Evolutionary conservation across 2,888 invertebrate species (phyloP), one percentile per base, ranked within the genome.

Genomic region (Oligia fasciuncula): DNA sequence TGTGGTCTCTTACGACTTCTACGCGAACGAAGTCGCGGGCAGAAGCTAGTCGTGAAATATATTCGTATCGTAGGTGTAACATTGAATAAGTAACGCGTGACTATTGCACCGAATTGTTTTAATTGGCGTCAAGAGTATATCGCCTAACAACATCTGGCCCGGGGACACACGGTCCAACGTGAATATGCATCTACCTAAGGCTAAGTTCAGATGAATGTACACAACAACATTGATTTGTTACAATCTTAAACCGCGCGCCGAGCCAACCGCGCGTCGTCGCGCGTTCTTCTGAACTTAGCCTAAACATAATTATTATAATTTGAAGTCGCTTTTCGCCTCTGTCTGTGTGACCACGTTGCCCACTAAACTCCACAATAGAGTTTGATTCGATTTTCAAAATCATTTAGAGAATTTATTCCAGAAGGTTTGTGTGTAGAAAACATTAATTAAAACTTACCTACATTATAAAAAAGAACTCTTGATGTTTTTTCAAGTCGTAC

Each of bases 91-190:
- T 57, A 60, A 54, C 49, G 19, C 80, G 87, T 84, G 84, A 82
- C 81, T 82, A 75, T 87, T 82, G 76, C 76, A 78, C 76, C 79
- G 92, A 91, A 92, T 92, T 87, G 89, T 91, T 93, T 93, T 94
- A 94, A 94, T 94, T 95, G 92, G 91, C 91, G 87, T 88, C 89
- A 85, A 90, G 89, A 88, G 90, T 90, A 92, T 91, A 91, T 90
- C 90, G 87, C 81, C 91, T 90, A 92, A 91, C 70, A 54, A 51
- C 60, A 67, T 80, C 73, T 80, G 62, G 14, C n/a, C n/a, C 11
- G 19, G 14, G 14, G 11, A 79, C 80, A 80, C 40, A 79, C 57
- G 11, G n/a, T 17, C 17, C 8, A 43, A 11, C 23, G n/a, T 35
- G 23, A 35, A 69, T 51, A 51, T 29, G 1, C 29, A 29, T 29